phyloP scores from a whole-genome alignment of 2,797 vertebrate species.

The Microctenopoma stevenorrisi region DNA sequence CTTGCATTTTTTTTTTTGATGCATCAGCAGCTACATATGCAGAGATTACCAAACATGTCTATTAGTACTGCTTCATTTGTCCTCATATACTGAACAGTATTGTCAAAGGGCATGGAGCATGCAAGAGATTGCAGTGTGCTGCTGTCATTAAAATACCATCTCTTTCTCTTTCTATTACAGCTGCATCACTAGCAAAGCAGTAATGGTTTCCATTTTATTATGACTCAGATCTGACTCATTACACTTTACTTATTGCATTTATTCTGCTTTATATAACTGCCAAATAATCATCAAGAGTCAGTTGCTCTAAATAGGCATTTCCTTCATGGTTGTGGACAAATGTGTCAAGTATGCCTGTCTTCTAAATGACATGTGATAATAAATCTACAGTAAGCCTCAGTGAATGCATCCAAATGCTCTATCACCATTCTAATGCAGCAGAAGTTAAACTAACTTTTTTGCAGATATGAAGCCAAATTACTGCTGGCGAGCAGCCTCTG shows the following conservation, averaged over 20 bases:
- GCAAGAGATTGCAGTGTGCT: not conserved
- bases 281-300: not conserved
- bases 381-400: not conserved
- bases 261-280: constrained; percentile 7
- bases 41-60: not conserved
- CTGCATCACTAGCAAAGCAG: not conserved
- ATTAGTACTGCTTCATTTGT: constrained; percentile 19
- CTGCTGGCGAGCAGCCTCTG: constrained; percentile 79
- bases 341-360: not conserved
- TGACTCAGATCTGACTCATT: constrained; percentile 12
- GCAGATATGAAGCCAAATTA: constrained; percentile 68
- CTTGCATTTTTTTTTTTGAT: not conserved
- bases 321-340: not conserved
- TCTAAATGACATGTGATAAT: constrained; percentile 1
- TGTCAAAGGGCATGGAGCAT: not conserved
- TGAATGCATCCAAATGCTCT: not conserved
- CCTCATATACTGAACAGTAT: constrained; percentile 7
- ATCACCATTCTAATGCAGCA: not conserved
- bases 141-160: constrained; percentile 28
- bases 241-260: constrained; percentile 15
- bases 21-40: constrained; percentile 23
- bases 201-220: constrained; percentile 2
- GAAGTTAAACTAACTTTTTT: constrained; percentile 58
- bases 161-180: not conserved
- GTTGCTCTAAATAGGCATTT: not conserved